Evolutionary conservation across 2,113 vertebrate genomes (phyloP).

Genomic region (Myiopsitta monachus): DNA sequence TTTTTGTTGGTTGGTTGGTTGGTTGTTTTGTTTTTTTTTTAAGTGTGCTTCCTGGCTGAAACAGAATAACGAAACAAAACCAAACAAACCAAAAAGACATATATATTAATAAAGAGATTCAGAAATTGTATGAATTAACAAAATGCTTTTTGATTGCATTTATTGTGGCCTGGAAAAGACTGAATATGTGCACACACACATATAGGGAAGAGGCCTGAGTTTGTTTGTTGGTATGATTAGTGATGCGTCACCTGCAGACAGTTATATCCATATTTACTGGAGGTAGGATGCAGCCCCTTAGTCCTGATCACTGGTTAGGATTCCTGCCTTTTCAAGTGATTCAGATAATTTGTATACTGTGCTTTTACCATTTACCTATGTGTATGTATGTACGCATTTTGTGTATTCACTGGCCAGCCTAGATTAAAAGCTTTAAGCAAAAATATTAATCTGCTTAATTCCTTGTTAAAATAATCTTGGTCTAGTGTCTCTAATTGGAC

Average conservation of each 20-base stretch:
- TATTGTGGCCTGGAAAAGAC: not conserved
- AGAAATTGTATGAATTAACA: not conserved
- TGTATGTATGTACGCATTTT: not conserved
- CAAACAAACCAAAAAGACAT: not conserved
- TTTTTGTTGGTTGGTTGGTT: too few species aligned
- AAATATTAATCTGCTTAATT: not conserved
- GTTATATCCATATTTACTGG: not conserved
- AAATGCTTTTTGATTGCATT: not conserved
- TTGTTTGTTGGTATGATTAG: not conserved
- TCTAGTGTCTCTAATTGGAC: not conserved
- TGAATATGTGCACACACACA: not conserved
- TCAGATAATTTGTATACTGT: not conserved
- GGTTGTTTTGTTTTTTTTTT: not conserved
- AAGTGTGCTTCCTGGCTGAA: not conserved
- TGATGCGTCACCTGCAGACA: not conserved
- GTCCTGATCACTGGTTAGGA: not conserved
- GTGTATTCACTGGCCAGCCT: not conserved
- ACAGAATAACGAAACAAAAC: not conserved
- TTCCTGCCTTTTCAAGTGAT: not conserved
- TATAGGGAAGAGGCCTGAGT: not conserved
- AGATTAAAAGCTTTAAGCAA: not conserved
- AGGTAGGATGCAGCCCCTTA: not conserved
- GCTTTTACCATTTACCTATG: not conserved
- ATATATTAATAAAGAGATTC: not conserved
- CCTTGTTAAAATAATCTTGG: not conserved